These are phyloP conservation scores for Tiphia femorata DNA, from an alignment of 2,888 invertebrate species.

Conservation along the genomic window DNA sequence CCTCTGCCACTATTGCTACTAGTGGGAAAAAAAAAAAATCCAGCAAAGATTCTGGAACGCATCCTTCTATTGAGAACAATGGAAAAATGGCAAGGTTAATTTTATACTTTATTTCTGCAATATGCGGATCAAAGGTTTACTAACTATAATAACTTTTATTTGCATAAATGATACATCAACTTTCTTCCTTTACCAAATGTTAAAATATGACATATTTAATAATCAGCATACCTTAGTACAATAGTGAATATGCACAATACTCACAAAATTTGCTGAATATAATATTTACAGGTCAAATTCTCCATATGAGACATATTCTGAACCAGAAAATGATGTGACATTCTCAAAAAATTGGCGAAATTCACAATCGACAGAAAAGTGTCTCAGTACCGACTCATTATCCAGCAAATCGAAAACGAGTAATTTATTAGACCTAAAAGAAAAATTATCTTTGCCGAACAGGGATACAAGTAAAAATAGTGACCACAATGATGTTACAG, in stretches of 20 bases:
- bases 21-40: slow-evolving; percentile 79
- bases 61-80: too few relatives aligned
- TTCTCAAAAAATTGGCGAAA: slow-evolving; percentile 55
- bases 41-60: slow-evolving; percentile 69
- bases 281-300: slow-evolving; percentile 48
- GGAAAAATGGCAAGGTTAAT: slow-evolving; percentile 47
- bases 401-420: slow-evolving; percentile 48
- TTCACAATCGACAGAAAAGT: slow-evolving; percentile 59
- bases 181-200: too few relatives aligned
- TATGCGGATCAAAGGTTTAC: too few relatives aligned
- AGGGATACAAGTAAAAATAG: slow-evolving; percentile 40
- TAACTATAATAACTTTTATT: too few relatives aligned
- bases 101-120: too few relatives aligned
- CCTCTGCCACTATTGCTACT: slow-evolving; percentile 80
- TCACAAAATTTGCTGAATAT: too few relatives aligned
- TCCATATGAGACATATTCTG: slow-evolving; percentile 48
- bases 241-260: too few relatives aligned
- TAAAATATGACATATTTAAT: too few relatives aligned
- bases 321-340: slow-evolving; percentile 53
- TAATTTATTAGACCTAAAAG: slow-evolving; percentile 47
- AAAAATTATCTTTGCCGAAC: slow-evolving; percentile 32
- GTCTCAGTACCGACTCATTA: slow-evolving; percentile 55
- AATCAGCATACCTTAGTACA: too few relatives aligned
- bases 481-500: slow-evolving; percentile 44
- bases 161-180: too few relatives aligned